A percentile compares a stretch with the other conserved stretches of the same genome.
Conservation (phyloP, 2,888 invertebrate genomes). For the Thereva nobilitata region DNA sequence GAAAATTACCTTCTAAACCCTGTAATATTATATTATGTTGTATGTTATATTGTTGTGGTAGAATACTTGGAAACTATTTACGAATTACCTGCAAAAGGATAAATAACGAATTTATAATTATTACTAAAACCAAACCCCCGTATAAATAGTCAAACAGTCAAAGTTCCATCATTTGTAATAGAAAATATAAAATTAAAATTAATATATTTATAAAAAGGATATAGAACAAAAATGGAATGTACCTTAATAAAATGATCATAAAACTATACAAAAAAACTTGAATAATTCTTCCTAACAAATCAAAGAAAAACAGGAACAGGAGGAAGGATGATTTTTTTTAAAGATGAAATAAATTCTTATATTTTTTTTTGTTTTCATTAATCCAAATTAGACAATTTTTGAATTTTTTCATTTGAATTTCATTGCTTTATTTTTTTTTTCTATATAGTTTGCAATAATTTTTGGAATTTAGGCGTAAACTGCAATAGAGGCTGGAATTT, state of each 20-base stretch:
- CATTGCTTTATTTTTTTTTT: conserved; percentile 3
- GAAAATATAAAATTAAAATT: no score
- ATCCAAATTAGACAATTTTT: background rate
- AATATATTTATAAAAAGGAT: background rate
- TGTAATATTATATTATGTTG: no score
- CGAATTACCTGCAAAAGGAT: no score
- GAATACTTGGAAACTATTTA: no score
- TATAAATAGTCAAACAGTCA: no score
- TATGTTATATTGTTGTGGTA: no score
- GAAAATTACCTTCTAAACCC: no score
- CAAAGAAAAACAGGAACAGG: conserved; percentile 14
- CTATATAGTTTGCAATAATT: conserved; percentile 16
- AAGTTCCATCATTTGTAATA: no score
- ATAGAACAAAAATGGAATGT: background rate
- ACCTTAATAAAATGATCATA: conserved; percentile 22
- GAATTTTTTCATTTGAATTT: background rate
- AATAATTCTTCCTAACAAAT: conserved; percentile 11
- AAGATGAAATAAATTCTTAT: conserved; percentile 12
- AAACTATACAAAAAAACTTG: conserved; percentile 14
- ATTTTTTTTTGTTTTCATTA: no score
- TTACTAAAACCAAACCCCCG: no score
- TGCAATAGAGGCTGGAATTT: conserved; percentile 48
- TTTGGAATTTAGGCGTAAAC: conserved; percentile 45
- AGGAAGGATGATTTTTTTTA: conserved; percentile 16
- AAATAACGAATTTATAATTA: no score